Base-by-base conservation (phyloP, 1,140 invertebrate species). In the Ylistrum balloti region DNA sequence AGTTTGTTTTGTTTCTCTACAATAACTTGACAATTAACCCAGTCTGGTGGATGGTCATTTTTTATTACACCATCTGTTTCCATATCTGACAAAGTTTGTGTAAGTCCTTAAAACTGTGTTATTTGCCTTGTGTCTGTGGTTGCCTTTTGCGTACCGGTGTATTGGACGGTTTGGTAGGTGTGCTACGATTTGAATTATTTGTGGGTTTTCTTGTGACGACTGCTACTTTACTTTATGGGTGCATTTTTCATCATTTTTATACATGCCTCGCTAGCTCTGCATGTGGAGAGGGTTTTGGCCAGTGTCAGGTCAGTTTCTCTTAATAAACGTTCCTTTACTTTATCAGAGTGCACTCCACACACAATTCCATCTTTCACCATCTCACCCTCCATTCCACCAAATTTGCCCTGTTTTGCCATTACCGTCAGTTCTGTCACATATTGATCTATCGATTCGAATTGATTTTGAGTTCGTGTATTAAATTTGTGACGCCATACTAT, bases 21-120 rank as follows among this genome's bases (percentile, higher is more conserved):
- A 0, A 89, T 11, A 17, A 89, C 85, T 86, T 48, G n/a, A 32
- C 10, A 48, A 32, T 48, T 92, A 20, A 94, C 91, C 91, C 92
- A 94, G 74, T 94, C 93, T 17, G 92, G 94, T 32, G 92, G 92
- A 86, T 93, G 91, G 89, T 94, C 93, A 48, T 94, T 93, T 56
- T n/a, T 3, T 11, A 86, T 86, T 2, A 89, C n/a, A 9, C 33
- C 28, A 7, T 38, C 32, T 3, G 0, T 33, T n/a, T 89, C 88
- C 85, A 86, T 86, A 15, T 48, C 34, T 38, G n/a, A 33, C 86
- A 7, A 0, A 86, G n/a, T 28, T 7, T 22, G 15, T 9, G 35
- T 13, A n/a, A n/a, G 35, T 38, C 35, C 35, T 38, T 38, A 5
- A 38, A 13, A 7, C 35, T 38, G 35, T 38, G n/a, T n/a, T n/a